Evolutionary conservation across 1,140 invertebrate genomes (phyloP).

Genomic region (Globodera rostochiensis): DNA sequence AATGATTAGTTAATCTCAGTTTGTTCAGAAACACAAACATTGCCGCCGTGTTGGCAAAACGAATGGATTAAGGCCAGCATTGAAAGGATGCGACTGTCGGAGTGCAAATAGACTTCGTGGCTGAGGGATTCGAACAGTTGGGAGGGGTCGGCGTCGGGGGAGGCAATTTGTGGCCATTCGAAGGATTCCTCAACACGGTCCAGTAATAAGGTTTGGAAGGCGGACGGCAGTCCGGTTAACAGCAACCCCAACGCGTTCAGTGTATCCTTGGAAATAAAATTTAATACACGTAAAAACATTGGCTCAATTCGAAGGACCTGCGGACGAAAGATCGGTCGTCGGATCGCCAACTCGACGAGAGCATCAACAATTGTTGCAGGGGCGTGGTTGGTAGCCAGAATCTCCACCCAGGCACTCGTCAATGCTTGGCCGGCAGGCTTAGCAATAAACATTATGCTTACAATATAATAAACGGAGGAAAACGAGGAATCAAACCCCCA

Average conservation of each 20-base stretch:
- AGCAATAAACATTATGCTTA: background rate
- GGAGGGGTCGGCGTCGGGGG: constrained; percentile 27
- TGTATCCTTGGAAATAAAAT: background rate
- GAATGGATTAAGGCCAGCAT: constrained; percentile 50
- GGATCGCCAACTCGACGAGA: constrained; percentile 43
- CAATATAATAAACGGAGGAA: background rate
- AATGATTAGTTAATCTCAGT: background rate
- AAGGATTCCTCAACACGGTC: constrained; percentile 46
- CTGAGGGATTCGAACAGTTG: constrained; percentile 48
- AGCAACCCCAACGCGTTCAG: constrained; percentile 46
- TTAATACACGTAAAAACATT: background rate
- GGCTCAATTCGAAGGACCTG: constrained; percentile 26
- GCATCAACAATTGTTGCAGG: constrained; percentile 33
- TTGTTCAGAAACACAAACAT: constrained; percentile 26
- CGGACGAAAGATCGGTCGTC: constrained; percentile 41
- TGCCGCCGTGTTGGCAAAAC: constrained; percentile 45
- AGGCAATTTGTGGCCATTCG: constrained; percentile 43
- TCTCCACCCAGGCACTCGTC: constrained; percentile 45
- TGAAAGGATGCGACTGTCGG: constrained; percentile 46
- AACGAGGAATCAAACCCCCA: background rate
- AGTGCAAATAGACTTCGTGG: constrained; percentile 46
- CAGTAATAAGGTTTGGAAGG: constrained; percentile 45
- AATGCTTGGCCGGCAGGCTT: constrained; percentile 47
- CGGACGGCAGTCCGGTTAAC: constrained; percentile 39
- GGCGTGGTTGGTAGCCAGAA: constrained; percentile 43